Evolutionary conservation across 2,113 vertebrate species (phyloP).

Genomic region (Embiotoca jacksoni): DNA sequence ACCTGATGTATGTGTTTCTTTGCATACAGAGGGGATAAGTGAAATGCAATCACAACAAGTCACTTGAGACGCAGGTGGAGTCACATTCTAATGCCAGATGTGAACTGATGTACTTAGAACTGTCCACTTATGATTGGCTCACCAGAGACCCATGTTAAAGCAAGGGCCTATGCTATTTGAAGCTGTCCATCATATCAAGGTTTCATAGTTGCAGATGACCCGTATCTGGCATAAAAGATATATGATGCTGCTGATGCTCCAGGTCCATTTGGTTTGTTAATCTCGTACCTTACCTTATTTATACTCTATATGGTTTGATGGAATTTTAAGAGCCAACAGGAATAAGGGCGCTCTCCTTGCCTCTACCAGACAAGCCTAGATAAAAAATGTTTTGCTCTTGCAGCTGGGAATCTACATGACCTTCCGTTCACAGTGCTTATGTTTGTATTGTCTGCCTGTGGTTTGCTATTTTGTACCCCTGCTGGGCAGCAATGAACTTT

Average conservation of each 20-base stretch:
- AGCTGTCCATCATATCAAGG: neutral
- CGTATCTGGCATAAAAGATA: neutral
- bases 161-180: neutral
- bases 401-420: neutral
- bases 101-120: too few species aligned
- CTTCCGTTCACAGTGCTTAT: neutral
- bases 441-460: constrained; percentile 11
- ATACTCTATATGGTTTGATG: neutral
- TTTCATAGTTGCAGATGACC: neutral
- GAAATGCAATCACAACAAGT: too few species aligned
- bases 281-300: neutral
- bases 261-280: neutral
- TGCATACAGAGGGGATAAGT: too few species aligned
- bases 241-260: neutral
- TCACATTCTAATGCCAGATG: too few species aligned
- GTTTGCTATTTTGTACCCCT: constrained; percentile 1
- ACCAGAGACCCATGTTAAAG: too few species aligned
- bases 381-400: neutral
- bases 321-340: neutral
- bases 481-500: neutral
- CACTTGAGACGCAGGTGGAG: too few species aligned
- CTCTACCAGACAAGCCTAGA: neutral
- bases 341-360: neutral
- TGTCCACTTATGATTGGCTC: too few species aligned
- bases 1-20: too few species aligned